These are phyloP conservation scores for Drosophila ambigua DNA, from an alignment of 1,140 invertebrate genomes.

Conservation along the genomic window DNA sequence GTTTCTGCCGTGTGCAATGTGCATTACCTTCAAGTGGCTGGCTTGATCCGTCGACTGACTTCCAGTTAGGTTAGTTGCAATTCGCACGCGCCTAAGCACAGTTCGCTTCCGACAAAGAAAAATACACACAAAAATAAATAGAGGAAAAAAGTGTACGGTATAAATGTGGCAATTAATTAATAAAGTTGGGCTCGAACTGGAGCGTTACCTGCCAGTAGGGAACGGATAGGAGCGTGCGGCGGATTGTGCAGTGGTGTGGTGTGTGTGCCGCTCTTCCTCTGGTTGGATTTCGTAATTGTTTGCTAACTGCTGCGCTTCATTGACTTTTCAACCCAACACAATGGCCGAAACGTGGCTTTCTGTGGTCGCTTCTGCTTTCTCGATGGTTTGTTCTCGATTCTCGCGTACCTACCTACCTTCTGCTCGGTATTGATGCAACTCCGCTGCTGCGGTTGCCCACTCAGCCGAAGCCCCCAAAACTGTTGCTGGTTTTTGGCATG, in stretches of 20 bases:
- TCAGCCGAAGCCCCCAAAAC: too few relatives aligned
- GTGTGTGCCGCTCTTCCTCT: neutral
- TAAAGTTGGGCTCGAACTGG: conserved; percentile 23
- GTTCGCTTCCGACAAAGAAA: conserved; percentile 51
- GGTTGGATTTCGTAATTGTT: conserved; percentile 33
- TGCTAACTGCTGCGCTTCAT: conserved; percentile 42
- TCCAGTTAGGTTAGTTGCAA: conserved; percentile 44
- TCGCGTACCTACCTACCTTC: neutral
- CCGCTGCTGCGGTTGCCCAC: conserved; percentile 1
- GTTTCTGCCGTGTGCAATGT: conserved; percentile 25
- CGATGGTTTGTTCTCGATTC: conserved; percentile 7
- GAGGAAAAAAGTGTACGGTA: conserved; percentile 46
- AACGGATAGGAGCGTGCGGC: neutral
- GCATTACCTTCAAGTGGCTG: conserved; percentile 21
- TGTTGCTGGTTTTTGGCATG: conserved; percentile 10
- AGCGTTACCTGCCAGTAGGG: conserved; percentile 42
- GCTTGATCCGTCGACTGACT: too few relatives aligned
- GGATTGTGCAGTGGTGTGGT: neutral
- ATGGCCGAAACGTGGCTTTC: conserved; percentile 6
- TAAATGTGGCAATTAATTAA: conserved; percentile 23
- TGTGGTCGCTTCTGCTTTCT: too few relatives aligned
- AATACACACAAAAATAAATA: neutral
- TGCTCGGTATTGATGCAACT: neutral
- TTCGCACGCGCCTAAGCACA: conserved; percentile 56
- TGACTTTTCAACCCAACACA: conserved; percentile 27